Evolutionary conservation across 2,888 invertebrate genomes (phyloP), one percentile per base, ranked within the genome.

Genomic region (Schizotus pectinicornis): DNA sequence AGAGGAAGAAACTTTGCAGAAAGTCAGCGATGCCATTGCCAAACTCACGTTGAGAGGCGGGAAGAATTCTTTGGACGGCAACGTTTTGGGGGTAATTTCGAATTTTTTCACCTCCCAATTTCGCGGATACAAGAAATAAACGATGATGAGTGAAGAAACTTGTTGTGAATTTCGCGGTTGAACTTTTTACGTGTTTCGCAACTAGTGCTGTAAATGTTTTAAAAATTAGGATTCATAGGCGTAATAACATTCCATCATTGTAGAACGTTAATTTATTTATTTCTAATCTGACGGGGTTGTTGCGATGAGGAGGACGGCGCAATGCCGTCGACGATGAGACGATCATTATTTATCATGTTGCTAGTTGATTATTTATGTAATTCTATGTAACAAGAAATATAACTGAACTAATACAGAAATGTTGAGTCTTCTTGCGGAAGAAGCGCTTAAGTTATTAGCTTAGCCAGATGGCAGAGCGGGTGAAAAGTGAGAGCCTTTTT

Each of bases 71-170:
- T 65, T 76, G 3, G 77, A 78, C 56, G 61, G 72, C 3, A 75
- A 72, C 56, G 69, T 79, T 38, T 65, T 80, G 30, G 73, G 76
- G 34, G 71, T 77, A 34, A 61, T 79, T n/a, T 68, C 73, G 48
- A 75, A 76, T 55, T 76, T 78, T 58, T 78, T 78, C 60, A 74
- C 69, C 59, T 69, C 75, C n/a, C 75, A 75, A 50, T 72, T 22
- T 22, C 22, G 73, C 36, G 67, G 64, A 59, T 61, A 66, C 41
- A 12, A 37, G 36, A 55, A 55, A 38, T 32, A 49, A 33, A 38
- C n/a, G n/a, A n/a, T n/a, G n/a, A n/a, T n/a, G n/a, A 39, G 31
- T 49, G 49, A 22, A 22, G 22, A 22, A 22, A 22, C 22, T 22
- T 22, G 22, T 22, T 22, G 22, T 22, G 22, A 3, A 22, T 22